Conservation (phyloP, 2,888 invertebrate species). For the Hylaea fasciaria region DNA sequence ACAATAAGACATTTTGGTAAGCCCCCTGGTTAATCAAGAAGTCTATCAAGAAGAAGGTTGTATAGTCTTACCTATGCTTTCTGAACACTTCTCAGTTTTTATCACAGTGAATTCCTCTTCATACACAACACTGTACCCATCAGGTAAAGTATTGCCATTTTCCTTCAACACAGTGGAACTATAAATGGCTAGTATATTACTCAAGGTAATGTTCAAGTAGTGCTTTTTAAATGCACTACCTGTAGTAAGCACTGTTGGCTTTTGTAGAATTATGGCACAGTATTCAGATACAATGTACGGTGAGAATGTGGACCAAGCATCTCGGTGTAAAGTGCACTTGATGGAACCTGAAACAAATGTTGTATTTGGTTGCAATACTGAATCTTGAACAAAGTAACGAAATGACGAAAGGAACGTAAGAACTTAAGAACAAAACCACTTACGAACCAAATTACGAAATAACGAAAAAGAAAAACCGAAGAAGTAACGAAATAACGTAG, state of each 20-base stretch:
- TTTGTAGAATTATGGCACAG: constrained; percentile 71
- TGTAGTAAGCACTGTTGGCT: constrained; percentile 77
- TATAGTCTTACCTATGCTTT: constrained; percentile 55
- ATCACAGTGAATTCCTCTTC: constrained; percentile 70
- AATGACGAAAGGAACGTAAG: too few relatives aligned
- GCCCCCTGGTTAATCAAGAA: too few relatives aligned
- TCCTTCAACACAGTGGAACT: constrained; percentile 64
- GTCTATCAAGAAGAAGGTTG: too few relatives aligned
- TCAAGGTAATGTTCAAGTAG: constrained; percentile 76
- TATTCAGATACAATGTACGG: constrained; percentile 72
- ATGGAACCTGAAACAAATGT: constrained; percentile 66
- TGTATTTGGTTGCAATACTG: not conserved
- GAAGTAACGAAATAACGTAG: too few relatives aligned
- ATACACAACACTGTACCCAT: constrained; percentile 60
- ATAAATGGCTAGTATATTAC: constrained; percentile 74
- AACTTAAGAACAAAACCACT: too few relatives aligned
- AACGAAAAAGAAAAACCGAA: too few relatives aligned
- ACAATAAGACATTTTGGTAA: too few relatives aligned
- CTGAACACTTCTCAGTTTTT: constrained; percentile 54
- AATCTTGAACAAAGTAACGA: too few relatives aligned
- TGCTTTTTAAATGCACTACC: constrained; percentile 77
- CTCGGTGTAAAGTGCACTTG: constrained; percentile 78
- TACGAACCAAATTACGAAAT: too few relatives aligned
- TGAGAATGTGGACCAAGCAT: constrained; percentile 78
- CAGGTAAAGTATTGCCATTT: constrained; percentile 54